Percentiles rank a stretch among this genome's conserved stretches.
phyloP scores from a whole-genome alignment of 2,797 vertebrate species.

The Glyptemys insculpta region DNA sequence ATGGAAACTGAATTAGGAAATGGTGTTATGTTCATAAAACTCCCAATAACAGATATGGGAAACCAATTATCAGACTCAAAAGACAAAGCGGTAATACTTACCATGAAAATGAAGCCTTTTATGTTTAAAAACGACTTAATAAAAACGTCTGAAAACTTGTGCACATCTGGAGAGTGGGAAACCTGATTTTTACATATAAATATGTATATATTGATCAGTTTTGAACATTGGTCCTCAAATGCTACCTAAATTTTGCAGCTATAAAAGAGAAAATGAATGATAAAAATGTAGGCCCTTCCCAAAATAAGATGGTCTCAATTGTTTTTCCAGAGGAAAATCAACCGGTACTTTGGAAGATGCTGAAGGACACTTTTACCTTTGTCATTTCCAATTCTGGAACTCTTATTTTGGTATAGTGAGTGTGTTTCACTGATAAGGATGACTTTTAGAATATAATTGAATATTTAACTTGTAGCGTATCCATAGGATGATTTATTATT shows the following conservation, averaged over 20 bases:
- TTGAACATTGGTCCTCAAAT: neutral
- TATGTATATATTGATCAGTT: neutral
- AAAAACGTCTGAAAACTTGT: neutral
- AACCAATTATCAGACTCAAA: no score
- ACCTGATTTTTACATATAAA: neutral
- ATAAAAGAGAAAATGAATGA: neutral
- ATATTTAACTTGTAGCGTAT: slow-evolving; percentile 66
- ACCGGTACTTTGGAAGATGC: slow-evolving; percentile 39
- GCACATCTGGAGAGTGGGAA: neutral
- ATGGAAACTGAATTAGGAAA: slow-evolving; percentile 28
- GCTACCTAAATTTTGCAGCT: neutral
- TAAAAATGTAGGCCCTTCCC: fast-evolving
- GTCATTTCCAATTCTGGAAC: slow-evolving; percentile 58
- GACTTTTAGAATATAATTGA: slow-evolving; percentile 64
- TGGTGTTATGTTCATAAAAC: slow-evolving; percentile 15
- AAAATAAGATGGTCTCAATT: neutral
- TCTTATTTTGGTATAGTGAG: slow-evolving; percentile 68
- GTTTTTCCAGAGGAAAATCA: slow-evolving; percentile 7
- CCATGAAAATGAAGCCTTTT: neutral
- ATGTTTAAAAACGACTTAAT: neutral
- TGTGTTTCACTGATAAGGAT: slow-evolving; percentile 71
- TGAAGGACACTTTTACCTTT: slow-evolving; percentile 61
- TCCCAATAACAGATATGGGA: neutral
- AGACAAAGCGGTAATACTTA: neutral
- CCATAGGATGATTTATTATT: slow-evolving; percentile 64